Evolutionary conservation across 2,113 vertebrate species (phyloP), one percentile per base, ranked within the genome.

Genomic region (Oncorhynchus clarkii): DNA sequence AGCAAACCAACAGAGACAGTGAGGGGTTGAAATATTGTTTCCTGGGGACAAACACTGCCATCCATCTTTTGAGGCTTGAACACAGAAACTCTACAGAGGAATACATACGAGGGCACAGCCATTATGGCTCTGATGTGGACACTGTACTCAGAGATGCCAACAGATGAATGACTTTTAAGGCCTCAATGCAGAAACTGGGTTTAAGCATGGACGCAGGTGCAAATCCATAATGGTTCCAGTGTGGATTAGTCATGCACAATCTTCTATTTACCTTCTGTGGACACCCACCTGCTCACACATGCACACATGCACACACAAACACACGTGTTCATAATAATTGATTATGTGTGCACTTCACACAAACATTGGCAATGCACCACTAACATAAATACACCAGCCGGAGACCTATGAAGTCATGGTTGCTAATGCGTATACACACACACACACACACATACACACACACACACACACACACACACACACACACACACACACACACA

Each of bases 221-320:
- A 34, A 34, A 34, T 8, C 34, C 34, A 34, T 34, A 34, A 34
- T 67, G 51, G 16, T 14, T 54, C 34, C 65, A 72, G 29, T 70
- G 70, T 16, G 31, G 76, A 68, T 80, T 77, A 81, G 51, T 78
- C 82, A 87, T 72, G 72, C 72, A 78, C 48, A 31, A 24, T 5
- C 59, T 22, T 62, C n/a, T 24, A 22, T 20, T 57, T 57, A 22
- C 59, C 49, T 14, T 51, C 49, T 20, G 59, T 20, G 59, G 59
- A 54, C n/a, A 60, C 34, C 14, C 34, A 70, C 49, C 49, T 39
- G 22, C 66, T 73, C 51, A 69, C 54, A 73, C 65, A 65, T 26
- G 48, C 18, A 48, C 70, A 59, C 71, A 64, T 34, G 39, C 8
- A 45, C 39, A 45, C 39, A 45, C 39, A n/a, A 22, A 26, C 51